Base-by-base conservation (phyloP, 2,888 invertebrate species). In the Anorthoa munda region DNA sequence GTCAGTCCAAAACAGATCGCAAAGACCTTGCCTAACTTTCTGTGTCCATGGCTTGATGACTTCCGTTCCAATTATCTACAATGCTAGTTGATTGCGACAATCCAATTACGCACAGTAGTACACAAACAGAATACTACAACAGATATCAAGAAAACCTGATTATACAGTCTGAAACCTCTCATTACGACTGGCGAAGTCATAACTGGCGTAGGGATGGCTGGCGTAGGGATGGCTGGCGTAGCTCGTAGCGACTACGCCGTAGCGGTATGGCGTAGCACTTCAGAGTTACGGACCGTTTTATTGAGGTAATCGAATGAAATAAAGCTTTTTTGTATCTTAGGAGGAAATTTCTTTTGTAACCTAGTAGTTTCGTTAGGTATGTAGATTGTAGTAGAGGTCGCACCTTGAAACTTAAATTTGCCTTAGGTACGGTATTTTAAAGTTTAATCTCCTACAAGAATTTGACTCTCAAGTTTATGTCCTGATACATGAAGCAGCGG, bases 181-280 rank as follows among this genome's bases (percentile, higher is more conserved):
- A 58, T 72, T 69, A 61, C 17, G 21, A 17, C 46, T 39, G 15
- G 39, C 26, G 70, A 48, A 74, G 48, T 56, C 21, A 60, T 59
- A 60, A 65, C 53, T 64, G 31, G 17, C 45, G 59, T 70, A 68
- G 39, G 21, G 21, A 45, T 11, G 59, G 31, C 39, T 58, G 53
- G n/a, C 45, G 56, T 70, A 68, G 21, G 21, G 21, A 45, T 39
- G 39, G 39, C 39, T 39, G 59, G 5, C 59, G 59, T 53, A 53
- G 53, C 53, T 51, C 51, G n/a, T 51, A 51, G 51, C 51, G n/a
- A 13, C 21, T 59, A 39, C 39, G 39, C 39, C 39, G 39, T 39
- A 39, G 9, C 39, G 18, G 60, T 73, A 66, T 55, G 60, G 13
- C 72, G 83, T 83, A 82, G 81, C 81, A 56, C n/a, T 65, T 53